Conservation (phyloP, 2,888 invertebrate genomes). For the Eristalis pertinax region DNA sequence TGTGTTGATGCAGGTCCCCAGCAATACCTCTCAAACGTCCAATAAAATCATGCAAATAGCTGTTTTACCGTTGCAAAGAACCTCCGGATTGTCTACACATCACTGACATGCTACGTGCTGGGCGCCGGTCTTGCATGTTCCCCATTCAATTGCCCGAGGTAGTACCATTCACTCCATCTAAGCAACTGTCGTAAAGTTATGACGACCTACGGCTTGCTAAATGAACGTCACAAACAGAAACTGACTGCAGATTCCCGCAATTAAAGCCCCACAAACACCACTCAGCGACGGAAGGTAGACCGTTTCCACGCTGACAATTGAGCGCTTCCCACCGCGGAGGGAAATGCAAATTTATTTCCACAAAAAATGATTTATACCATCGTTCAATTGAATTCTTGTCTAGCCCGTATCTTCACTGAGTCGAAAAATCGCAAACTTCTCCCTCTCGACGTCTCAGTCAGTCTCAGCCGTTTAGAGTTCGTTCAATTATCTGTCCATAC, state of each 20-base stretch:
- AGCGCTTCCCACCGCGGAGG: conserved; percentile 50
- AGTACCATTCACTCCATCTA: not conserved
- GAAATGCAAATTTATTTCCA: conserved; percentile 56
- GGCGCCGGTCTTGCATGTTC: conserved; percentile 22
- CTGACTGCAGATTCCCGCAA: conserved; percentile 23
- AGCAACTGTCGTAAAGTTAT: conserved; percentile 42
- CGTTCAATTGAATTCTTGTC: conserved; percentile 71
- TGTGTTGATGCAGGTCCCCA: conserved; percentile 14
- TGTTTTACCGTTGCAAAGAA: conserved; percentile 20
- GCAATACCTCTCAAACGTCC: conserved; percentile 11
- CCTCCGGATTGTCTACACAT: not conserved
- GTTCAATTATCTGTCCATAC: conserved; percentile 57
- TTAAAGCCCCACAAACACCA: conserved; percentile 54
- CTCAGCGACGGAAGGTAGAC: conserved; percentile 29
- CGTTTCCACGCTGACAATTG: conserved; percentile 30
- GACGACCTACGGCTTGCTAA: conserved; percentile 43
- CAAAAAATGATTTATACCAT: conserved; percentile 70
- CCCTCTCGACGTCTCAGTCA: conserved; percentile 49
- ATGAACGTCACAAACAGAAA: conserved; percentile 38
- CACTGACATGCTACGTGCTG: conserved; percentile 13
- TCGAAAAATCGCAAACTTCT: conserved; percentile 58
- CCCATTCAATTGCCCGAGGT: not conserved
- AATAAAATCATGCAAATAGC: conserved; percentile 46
- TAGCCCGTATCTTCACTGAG: conserved; percentile 61
- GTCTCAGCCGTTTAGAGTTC: conserved; percentile 50